phyloP scores from a whole-genome alignment of 2,113 vertebrate species.

The Siphamia tubifer region DNA sequence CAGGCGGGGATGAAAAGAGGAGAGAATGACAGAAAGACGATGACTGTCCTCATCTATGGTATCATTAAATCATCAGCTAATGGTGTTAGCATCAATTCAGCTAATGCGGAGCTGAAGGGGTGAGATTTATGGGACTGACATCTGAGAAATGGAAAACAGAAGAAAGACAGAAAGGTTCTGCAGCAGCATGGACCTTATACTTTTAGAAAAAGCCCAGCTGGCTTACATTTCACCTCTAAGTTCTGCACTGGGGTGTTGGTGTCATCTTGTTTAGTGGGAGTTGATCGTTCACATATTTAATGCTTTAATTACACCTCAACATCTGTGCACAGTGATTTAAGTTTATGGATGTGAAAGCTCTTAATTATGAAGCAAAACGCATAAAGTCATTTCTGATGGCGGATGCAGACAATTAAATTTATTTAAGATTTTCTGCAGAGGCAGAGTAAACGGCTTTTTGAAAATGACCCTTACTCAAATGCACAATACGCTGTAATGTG shows the following conservation, averaged over 20 bases:
- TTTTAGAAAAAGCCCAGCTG: slow-evolving; percentile 39
- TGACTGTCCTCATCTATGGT: slow-evolving; percentile 68
- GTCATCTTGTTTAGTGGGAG: slow-evolving; percentile 82
- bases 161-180: slow-evolving; percentile 13
- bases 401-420: slow-evolving; percentile 86
- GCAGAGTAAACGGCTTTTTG: slow-evolving; percentile 68
- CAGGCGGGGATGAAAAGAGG: slow-evolving; percentile 34
- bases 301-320: slow-evolving; percentile 86
- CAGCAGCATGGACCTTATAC: background rate
- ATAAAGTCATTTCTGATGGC: slow-evolving; percentile 83
- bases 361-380: slow-evolving; percentile 86
- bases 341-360: slow-evolving; percentile 85
- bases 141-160: slow-evolving; percentile 51
- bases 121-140: slow-evolving; percentile 68
- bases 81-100: slow-evolving; percentile 72
- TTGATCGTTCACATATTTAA: slow-evolving; percentile 85
- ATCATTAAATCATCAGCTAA: slow-evolving; percentile 80
- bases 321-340: slow-evolving; percentile 85
- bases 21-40: slow-evolving; percentile 61
- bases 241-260: slow-evolving; percentile 68
- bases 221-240: slow-evolving; percentile 73
- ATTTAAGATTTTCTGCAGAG: slow-evolving; percentile 82
- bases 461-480: slow-evolving; percentile 73
- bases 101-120: slow-evolving; percentile 45
- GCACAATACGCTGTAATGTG: slow-evolving; percentile 64